Conservation (phyloP, 2,113 vertebrate species). For the Regulus satrapa region DNA sequence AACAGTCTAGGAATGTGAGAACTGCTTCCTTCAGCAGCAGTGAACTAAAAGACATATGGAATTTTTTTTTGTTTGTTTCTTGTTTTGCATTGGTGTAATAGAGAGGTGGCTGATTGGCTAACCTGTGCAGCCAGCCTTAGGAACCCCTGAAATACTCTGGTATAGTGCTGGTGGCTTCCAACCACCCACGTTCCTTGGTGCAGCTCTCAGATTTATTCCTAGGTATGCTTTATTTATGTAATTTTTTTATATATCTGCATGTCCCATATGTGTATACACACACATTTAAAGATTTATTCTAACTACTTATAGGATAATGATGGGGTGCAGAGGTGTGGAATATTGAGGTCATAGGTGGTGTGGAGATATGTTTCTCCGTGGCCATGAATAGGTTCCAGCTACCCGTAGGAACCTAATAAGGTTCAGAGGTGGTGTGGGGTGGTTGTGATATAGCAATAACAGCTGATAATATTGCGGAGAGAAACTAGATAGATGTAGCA, state of each 20-base stretch:
- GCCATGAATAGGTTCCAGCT: background rate
- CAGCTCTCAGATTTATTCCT: background rate
- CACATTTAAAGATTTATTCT: background rate
- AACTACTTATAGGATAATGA: background rate
- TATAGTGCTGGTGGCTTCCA: background rate
- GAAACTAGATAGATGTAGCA: background rate
- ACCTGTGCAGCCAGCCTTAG: background rate
- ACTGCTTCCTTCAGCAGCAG: background rate
- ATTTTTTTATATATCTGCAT: background rate
- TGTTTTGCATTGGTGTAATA: background rate
- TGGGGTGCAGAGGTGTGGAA: background rate
- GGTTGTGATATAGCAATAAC: background rate
- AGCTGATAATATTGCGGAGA: background rate
- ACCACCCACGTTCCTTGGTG: background rate
- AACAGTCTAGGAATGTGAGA: background rate
- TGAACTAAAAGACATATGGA: background rate
- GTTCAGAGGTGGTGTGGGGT: background rate
- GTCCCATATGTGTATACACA: background rate
- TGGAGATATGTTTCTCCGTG: fast-evolving
- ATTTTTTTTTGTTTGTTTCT: background rate
- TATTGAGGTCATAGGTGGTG: background rate
- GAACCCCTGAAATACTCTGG: background rate
- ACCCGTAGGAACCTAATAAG: background rate
- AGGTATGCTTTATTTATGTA: background rate
- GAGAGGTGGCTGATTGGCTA: background rate